Percentiles rank a stretch among this genome's conserved stretches.
Conservation (phyloP, 1,140 invertebrate genomes). For the Zaprionus ornatus region DNA sequence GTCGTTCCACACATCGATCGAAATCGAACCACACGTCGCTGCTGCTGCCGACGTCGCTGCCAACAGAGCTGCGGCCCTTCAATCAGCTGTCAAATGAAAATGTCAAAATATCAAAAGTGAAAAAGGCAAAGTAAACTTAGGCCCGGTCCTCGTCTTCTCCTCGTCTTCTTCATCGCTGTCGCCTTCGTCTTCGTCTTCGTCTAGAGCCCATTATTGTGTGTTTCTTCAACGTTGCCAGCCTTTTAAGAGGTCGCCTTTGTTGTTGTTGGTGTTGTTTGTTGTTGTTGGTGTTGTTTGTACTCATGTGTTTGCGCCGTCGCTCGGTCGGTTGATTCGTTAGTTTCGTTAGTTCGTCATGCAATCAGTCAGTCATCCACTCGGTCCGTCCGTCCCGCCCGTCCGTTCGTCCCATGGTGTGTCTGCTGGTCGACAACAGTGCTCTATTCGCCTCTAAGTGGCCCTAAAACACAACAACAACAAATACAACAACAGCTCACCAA, state of each 20-base stretch:
- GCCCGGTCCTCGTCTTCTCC: constrained; percentile 46
- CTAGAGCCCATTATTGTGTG: constrained; percentile 74
- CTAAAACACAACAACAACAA: constrained; percentile 54
- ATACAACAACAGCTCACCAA: background rate
- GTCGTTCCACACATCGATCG: constrained; percentile 50
- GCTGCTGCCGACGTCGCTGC: constrained; percentile 31
- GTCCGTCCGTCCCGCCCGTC: constrained; percentile 38
- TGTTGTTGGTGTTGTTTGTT: constrained; percentile 43
- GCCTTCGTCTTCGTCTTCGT: background rate
- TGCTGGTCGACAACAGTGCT: constrained; percentile 13
- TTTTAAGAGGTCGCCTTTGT: constrained; percentile 68
- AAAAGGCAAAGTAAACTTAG: constrained; percentile 81
- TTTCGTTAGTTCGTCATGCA: constrained; percentile 77
- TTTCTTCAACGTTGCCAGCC: constrained; percentile 61
- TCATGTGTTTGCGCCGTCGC: constrained; percentile 37
- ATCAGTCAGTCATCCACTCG: constrained; percentile 70
- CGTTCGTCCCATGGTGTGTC: constrained; percentile 15
- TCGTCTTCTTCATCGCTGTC: background rate
- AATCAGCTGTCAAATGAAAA: constrained; percentile 82
- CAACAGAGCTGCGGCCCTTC: constrained; percentile 56
- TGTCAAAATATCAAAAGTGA: constrained; percentile 82
- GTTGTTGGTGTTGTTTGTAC: constrained; percentile 41
- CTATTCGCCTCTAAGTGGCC: constrained; percentile 69
- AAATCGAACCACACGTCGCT: constrained; percentile 64
- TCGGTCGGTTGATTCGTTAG: constrained; percentile 71